These are phyloP conservation scores for Drosophila repletoides DNA, from an alignment of 1,140 invertebrate genomes.

Conservation along the genomic window DNA sequence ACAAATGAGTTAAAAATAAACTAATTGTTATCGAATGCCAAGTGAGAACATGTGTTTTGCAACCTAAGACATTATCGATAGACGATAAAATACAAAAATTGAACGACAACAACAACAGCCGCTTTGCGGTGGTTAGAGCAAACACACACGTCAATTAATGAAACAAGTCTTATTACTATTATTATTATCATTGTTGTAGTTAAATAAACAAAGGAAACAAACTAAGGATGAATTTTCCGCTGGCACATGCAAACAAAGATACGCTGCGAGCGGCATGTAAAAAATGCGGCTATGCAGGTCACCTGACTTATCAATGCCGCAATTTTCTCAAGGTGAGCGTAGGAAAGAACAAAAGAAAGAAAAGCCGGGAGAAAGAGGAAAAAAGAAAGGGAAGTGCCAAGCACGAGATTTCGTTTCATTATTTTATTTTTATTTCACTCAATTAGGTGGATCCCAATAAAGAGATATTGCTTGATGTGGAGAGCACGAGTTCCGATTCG, in stretches of 20 bases:
- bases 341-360: slow-evolving; percentile 5
- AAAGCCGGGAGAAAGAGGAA: neutral
- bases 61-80: slow-evolving; percentile 15
- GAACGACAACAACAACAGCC: slow-evolving; percentile 36
- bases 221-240: slow-evolving; percentile 70
- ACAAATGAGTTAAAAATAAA: too few relatives aligned
- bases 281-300: slow-evolving; percentile 97
- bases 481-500: slow-evolving; percentile 95
- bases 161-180: slow-evolving; percentile 10
- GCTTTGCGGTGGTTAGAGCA: slow-evolving; percentile 31
- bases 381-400: neutral
- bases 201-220: neutral
- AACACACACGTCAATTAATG: slow-evolving; percentile 40
- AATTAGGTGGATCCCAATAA: slow-evolving; percentile 91
- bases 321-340: slow-evolving; percentile 95
- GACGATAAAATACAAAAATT: neutral
- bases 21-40: too few relatives aligned
- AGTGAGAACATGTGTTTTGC: neutral
- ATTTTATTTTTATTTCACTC: neutral
- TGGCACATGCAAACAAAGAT: slow-evolving; percentile 86
- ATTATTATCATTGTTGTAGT: too few relatives aligned
- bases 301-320: slow-evolving; percentile 97
- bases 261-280: slow-evolving; percentile 91
- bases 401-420: slow-evolving; percentile 7
- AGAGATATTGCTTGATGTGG: slow-evolving; percentile 96